These are phyloP conservation scores for Hormaphis cornu DNA, from an alignment of 1,140 invertebrate species.

Conservation along the genomic window DNA sequence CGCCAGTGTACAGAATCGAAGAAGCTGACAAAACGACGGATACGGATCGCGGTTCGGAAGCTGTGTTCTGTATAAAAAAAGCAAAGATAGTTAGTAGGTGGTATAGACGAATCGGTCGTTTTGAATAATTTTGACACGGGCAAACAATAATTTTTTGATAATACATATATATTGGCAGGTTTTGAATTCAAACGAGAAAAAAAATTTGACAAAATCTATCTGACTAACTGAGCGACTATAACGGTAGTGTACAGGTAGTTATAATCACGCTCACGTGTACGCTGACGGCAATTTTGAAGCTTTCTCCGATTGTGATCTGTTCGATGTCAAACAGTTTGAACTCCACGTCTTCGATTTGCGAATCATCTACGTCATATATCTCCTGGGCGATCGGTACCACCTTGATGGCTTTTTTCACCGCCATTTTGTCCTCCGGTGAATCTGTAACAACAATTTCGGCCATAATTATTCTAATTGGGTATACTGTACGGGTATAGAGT, in stretches of 20 bases:
- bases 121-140: no score
- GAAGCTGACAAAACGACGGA: constrained; percentile 52
- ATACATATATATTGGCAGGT: no score
- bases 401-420: constrained; percentile 55
- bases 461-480: no score
- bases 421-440: constrained; percentile 52
- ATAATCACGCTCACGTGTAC: constrained; percentile 46
- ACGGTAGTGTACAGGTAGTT: no score
- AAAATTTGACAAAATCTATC: no score
- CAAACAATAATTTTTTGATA: no score
- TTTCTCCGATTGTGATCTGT: constrained; percentile 53
- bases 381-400: constrained; percentile 50
- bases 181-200: no score
- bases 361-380: constrained; percentile 50
- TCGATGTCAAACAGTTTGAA: constrained; percentile 62
- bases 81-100: no score
- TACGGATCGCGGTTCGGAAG: constrained; percentile 51
- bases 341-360: constrained; percentile 51
- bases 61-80: constrained; percentile 48
- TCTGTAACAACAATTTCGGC: constrained; percentile 42
- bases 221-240: no score
- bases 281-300: constrained; percentile 55
- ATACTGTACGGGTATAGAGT: no score
- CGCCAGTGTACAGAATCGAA: constrained; percentile 61
- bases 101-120: no score